Base-by-base conservation (phyloP, 1,140 invertebrate species). In the Nephila pilipes region DNA sequence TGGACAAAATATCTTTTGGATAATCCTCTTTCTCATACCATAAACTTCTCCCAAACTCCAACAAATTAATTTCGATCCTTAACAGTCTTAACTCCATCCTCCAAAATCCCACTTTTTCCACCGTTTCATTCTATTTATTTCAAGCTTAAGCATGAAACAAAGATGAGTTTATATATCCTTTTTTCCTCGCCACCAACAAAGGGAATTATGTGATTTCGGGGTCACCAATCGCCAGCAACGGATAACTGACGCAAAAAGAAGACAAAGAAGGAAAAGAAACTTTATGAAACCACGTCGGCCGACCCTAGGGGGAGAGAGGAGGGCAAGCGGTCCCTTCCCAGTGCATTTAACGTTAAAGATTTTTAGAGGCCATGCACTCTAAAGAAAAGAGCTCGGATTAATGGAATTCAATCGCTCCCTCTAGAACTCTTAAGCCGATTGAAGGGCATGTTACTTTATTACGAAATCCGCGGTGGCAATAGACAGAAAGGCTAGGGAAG, bases 391-490 rank as follows among this genome's bases (percentile, higher is more conserved):
- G 54, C 25, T 46, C 10, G 85, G 60, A 87, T 87, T 87, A 87
- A 87, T 87, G 60, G 60, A 69, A 87, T 87, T 87, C 60, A 29
- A 87, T 87, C 60, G 85, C 38, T 87, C 85, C 85, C 60, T n/a
- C 32, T 29, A 87, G 85, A 46, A 69, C 57, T 69, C 60, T 87
- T 87, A 87, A 87, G 85, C 36, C 58, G 85, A 87, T 87, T 87
- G 85, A 46, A 54, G 36, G 20, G 29, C 85, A 87, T 65, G 85
- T 87, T 87, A 87, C 85, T 87, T 87, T 87, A 65, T 87, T 87
- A 87, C 85, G 58, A 69, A 69, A 46, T 60, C 83, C 83, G 38
- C 58, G 85, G 57, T 65, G 57, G 83, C 36, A 83, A 83, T 54
- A 83, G 46, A 83, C 46, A 83, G 80, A 83, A 83, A 36, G 18